Percentiles rank a stretch among this genome's conserved stretches.
Conservation (phyloP, 1,140 invertebrate species). For the Pantala flavescens region DNA sequence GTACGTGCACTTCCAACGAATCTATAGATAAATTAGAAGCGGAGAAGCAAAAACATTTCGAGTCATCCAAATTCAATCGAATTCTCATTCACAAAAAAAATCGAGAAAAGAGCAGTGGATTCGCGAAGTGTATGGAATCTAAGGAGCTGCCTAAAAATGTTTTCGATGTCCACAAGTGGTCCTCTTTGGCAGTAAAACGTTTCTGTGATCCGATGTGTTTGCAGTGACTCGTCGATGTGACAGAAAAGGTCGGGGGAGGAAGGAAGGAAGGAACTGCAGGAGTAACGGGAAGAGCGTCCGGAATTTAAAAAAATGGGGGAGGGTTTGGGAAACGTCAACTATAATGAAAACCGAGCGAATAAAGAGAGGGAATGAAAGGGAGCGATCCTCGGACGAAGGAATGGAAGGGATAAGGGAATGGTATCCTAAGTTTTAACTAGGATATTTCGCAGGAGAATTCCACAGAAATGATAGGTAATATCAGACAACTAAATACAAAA, state of each 20-base stretch:
- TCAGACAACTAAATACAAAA: too few species aligned
- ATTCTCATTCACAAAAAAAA: too few species aligned
- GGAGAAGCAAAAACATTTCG: too few species aligned
- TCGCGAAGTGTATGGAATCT: too few species aligned
- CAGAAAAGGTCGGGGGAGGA: constrained; percentile 17
- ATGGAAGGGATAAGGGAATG: too few species aligned
- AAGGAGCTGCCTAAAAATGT: not conserved
- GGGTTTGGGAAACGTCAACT: constrained; percentile 11
- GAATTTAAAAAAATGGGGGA: constrained; percentile 10
- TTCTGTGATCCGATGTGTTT: not conserved
- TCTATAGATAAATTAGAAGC: too few species aligned
- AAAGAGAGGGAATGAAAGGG: constrained; percentile 15
- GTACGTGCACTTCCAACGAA: too few species aligned
- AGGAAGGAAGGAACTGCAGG: not conserved
- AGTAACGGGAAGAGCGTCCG: not conserved
- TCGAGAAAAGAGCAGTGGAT: too few species aligned
- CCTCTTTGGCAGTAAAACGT: not conserved
- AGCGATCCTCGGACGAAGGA: not conserved
- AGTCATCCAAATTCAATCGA: too few species aligned
- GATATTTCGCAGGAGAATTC: too few species aligned
- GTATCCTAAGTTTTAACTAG: too few species aligned
- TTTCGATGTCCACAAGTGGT: constrained; percentile 8
- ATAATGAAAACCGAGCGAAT: not conserved
- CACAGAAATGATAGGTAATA: too few species aligned
- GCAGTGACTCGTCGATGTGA: not conserved